Conservation (phyloP, 2,797 vertebrate species). For the Crenuchus spilurus region DNA sequence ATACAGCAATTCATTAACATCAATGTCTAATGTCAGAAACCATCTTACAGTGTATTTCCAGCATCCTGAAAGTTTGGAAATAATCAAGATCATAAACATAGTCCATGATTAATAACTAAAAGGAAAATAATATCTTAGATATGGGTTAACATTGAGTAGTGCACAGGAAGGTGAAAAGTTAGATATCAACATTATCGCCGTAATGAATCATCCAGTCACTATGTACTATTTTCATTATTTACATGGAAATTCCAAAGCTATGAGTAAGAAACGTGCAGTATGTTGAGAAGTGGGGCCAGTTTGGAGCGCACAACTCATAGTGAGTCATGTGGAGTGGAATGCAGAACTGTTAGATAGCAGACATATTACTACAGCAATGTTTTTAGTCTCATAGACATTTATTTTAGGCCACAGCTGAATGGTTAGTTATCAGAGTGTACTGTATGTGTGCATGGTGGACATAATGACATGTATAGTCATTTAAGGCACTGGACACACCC, state of each 20-base stretch:
- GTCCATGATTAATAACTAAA: too few species aligned
- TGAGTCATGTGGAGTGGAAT: background rate
- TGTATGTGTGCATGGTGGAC: too few species aligned
- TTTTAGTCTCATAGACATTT: background rate
- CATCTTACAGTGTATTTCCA: too few species aligned
- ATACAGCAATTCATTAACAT: too few species aligned
- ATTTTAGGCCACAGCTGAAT: background rate
- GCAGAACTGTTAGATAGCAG: background rate
- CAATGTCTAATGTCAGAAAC: too few species aligned
- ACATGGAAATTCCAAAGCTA: conserved; percentile 2
- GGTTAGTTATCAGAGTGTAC: background rate
- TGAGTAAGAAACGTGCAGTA: conserved; percentile 2
- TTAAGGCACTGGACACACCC: too few species aligned
- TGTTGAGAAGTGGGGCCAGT: background rate
- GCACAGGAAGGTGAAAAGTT: background rate
- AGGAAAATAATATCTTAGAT: background rate
- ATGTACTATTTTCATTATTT: background rate
- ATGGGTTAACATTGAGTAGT: background rate
- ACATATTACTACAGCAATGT: background rate
- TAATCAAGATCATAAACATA: too few species aligned
- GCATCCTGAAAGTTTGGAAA: too few species aligned
- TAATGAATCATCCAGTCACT: conserved; percentile 2
- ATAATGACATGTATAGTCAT: too few species aligned
- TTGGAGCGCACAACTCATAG: background rate
- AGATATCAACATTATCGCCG: background rate